Base-by-base conservation (phyloP, 2,797 vertebrate species). In the Centroberyx gerrardi region DNA sequence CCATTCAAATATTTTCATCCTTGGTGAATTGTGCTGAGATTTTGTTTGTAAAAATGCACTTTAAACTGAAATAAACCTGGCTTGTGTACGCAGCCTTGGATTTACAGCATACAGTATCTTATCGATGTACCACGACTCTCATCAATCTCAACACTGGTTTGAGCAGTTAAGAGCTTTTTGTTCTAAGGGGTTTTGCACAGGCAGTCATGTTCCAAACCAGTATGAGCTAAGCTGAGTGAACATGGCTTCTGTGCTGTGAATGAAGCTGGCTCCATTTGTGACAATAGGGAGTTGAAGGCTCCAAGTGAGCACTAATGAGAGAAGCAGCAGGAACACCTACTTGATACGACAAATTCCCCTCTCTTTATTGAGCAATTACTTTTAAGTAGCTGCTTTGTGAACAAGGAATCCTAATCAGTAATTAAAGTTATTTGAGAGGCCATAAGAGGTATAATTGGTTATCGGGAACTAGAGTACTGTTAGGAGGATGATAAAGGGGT, bases 311-410 rank as follows among this genome's bases (percentile, higher is more conserved):
- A 51, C 89, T 95, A 95, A 95, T 94, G 92, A 95, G 87, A 84
- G 89, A 90, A 97, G 96, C 96, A 96, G 96, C 96, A 94, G 96
- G 96, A 96, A 96, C 95, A 96, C 95, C 95, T 96, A 95, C 97
- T 97, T 97, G 96, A 95, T 96, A 95, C 93, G 93, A 93, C 96
- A 96, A 96, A 96, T 97, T 96, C 95, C 94, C 95, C 94, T 95
- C 95, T 95, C 96, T 97, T 97, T 96, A 97, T 97, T 96, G 96
- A 95, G 95, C 96, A 96, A 97, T 97, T 97, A 97, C 95, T 95
- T 96, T 95, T 95, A 96, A 97, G 96, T 96, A 95, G 94, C 94
- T 93, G 95, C 95, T 94, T 95, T 95, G 96, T 96, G 94, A 95
- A 95, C 94, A 94, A 95, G 94, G 96, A 97, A 98, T 97, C 96